Evolutionary conservation across 2,113 vertebrate genomes (phyloP).

Genomic region (Pseudopodoces humilis): DNA sequence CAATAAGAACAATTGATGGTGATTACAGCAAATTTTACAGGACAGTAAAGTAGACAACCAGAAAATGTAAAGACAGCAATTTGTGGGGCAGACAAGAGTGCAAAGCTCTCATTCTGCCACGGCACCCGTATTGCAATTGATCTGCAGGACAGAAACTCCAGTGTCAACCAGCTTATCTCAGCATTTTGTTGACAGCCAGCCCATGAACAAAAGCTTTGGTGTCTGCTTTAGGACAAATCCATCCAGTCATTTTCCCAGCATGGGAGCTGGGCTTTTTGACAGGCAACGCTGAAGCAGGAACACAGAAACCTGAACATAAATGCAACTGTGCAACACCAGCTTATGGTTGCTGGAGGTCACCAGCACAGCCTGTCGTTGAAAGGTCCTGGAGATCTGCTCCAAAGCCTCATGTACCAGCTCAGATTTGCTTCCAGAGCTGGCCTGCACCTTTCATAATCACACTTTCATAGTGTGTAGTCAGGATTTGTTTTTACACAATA

Average conservation of each 20-base stretch:
- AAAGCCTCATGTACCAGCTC: neutral
- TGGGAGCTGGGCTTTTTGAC: neutral
- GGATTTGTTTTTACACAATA: neutral
- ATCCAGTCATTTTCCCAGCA: neutral
- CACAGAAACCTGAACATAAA: neutral
- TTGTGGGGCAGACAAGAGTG: neutral
- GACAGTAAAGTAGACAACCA: neutral
- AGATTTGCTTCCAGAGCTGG: neutral
- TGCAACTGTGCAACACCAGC: neutral
- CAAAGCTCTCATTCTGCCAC: constrained; percentile 16
- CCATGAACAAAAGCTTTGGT: constrained; percentile 10
- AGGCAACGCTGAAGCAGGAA: neutral
- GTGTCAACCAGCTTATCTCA: constrained; percentile 26
- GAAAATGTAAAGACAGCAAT: constrained; percentile 26
- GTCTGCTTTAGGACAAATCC: constrained; percentile 7
- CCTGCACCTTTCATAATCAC: neutral
- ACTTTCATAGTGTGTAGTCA: accelerated
- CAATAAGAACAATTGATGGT: neutral
- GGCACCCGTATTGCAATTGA: neutral
- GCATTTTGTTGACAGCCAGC: constrained; percentile 33
- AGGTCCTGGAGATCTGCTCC: neutral
- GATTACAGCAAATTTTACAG: neutral
- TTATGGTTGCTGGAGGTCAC: neutral
- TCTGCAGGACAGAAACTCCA: constrained; percentile 32
- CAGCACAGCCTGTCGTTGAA: neutral